These are phyloP conservation scores for Nomada ruficornis DNA, from an alignment of 2,888 invertebrate genomes.

Conservation along the genomic window DNA sequence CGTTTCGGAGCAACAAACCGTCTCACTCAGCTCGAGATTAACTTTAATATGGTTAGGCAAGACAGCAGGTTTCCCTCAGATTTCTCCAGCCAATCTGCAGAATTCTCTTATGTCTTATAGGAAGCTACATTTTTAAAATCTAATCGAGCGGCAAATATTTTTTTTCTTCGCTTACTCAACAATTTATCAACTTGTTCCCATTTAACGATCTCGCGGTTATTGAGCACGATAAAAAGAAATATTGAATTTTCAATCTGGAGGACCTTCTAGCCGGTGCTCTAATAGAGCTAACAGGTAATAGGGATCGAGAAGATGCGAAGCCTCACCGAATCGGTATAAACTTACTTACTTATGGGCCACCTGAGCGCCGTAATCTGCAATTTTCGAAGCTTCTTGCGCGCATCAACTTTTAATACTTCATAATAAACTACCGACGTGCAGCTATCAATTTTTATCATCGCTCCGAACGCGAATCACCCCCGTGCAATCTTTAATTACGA, in stretches of 20 bases:
- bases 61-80: neutral
- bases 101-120: neutral
- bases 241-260: neutral
- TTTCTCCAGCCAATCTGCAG: neutral
- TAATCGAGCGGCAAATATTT: neutral
- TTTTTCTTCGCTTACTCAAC: neutral
- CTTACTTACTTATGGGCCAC: conserved; percentile 11
- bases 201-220: neutral
- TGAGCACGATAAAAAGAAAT: neutral
- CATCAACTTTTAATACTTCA: neutral
- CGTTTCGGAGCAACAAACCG: neutral
- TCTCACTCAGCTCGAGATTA: neutral
- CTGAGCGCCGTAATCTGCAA: conserved; percentile 10
- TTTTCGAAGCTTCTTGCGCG: conserved; percentile 6
- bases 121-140: neutral
- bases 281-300: neutral
- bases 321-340: conserved; percentile 12
- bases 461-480: neutral
- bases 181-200: neutral
- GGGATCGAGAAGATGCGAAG: neutral
- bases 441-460: neutral
- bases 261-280: neutral
- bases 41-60: neutral
- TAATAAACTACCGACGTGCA: neutral
- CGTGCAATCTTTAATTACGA: neutral